Percentiles rank a stretch among this genome's conserved stretches.
These are phyloP conservation scores for Antheraea pernyi DNA, from an alignment of 1,140 invertebrate species.

Conservation along the genomic window DNA sequence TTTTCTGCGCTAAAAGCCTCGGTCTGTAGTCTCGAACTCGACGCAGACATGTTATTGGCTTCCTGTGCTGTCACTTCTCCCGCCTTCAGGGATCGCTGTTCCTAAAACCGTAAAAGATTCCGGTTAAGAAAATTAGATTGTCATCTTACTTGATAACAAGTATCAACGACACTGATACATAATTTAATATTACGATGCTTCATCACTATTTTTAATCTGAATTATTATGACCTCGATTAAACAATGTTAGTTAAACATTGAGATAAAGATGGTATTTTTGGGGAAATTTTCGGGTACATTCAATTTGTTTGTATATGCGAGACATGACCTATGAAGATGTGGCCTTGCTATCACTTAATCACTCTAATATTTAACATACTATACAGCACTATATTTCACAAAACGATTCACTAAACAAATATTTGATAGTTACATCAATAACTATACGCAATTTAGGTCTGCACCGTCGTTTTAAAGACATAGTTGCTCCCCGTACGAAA, in stretches of 20 bases:
- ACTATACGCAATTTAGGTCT: constrained; percentile 64
- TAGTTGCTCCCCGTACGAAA: constrained; percentile 36
- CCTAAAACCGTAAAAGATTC: constrained; percentile 76
- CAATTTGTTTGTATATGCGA: constrained; percentile 14
- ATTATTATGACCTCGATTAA: constrained; percentile 11
- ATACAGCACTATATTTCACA: constrained; percentile 30
- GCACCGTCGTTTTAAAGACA: constrained; percentile 60
- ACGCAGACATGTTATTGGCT: constrained; percentile 87
- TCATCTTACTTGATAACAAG: background rate
- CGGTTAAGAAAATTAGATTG: background rate
- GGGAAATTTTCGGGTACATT: background rate
- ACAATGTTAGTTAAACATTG: constrained; percentile 25
- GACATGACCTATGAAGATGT: constrained; percentile 15
- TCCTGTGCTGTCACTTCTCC: constrained; percentile 92
- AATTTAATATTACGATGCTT: background rate
- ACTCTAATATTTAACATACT: constrained; percentile 30
- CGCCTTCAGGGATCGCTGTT: constrained; percentile 88
- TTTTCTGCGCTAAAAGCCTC: constrained; percentile 92
- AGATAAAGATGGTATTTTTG: background rate
- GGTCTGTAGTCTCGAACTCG: constrained; percentile 90
- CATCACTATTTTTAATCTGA: background rate
- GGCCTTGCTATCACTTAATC: constrained; percentile 38
- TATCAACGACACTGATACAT: background rate
- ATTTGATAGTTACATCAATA: constrained; percentile 66
- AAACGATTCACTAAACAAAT: constrained; percentile 48